Evolutionary conservation across 2,797 vertebrate genomes (phyloP).

Genomic region (Discoglossus pictus): DNA sequence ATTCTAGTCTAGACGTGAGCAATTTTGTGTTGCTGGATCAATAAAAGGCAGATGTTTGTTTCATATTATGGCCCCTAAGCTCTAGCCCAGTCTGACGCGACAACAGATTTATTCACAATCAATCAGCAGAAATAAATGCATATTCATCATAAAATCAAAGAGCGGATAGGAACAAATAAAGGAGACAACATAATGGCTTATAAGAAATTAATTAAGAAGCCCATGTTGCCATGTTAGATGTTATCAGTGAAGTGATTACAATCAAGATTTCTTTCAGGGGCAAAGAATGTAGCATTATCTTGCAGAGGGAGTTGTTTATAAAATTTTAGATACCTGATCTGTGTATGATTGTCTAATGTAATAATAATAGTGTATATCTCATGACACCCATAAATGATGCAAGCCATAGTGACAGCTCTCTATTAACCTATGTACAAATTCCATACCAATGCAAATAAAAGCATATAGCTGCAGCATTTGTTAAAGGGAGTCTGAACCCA

Average conservation of each 20-base stretch:
- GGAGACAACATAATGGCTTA: slow-evolving; percentile 7
- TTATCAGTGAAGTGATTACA: background rate
- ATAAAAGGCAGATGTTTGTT: slow-evolving; percentile 48
- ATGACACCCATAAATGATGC: too few species aligned
- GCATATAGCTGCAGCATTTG: too few species aligned
- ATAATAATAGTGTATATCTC: too few species aligned
- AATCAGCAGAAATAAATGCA: slow-evolving; percentile 38
- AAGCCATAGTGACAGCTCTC: too few species aligned
- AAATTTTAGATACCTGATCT: too few species aligned
- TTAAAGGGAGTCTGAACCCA: too few species aligned
- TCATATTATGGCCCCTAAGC: slow-evolving; percentile 44
- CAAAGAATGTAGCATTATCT: background rate
- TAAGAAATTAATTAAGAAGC: slow-evolving; percentile 24
- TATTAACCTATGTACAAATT: too few species aligned
- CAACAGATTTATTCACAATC: slow-evolving; percentile 45
- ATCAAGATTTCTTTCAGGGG: slow-evolving; percentile 12
- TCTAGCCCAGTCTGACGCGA: slow-evolving; percentile 28
- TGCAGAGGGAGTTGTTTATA: slow-evolving; percentile 4
- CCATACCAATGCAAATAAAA: too few species aligned
- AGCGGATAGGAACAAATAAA: slow-evolving; percentile 29
- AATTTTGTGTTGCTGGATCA: slow-evolving; percentile 42
- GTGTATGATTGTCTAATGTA: too few species aligned
- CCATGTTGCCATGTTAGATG: slow-evolving; percentile 2
- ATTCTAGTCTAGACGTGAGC: slow-evolving; percentile 51
- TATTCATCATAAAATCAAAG: slow-evolving; percentile 43